Evolutionary conservation across 2,797 vertebrate genomes (phyloP), one percentile per base, ranked within the genome.

Genomic region (Spea hammondii): DNA sequence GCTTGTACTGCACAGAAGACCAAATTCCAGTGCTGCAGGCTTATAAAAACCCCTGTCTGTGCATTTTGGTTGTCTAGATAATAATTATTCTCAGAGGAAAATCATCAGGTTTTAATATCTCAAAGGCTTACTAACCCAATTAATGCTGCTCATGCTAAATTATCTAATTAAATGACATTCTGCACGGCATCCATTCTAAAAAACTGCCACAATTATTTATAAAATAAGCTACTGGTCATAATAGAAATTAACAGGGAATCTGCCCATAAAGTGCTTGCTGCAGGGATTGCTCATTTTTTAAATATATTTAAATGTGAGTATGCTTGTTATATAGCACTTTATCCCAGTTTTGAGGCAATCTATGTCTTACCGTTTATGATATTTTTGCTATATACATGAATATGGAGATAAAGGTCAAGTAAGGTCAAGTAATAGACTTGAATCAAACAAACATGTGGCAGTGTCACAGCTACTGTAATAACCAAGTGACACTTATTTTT

Each of bases 51-150:
- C 65, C 12, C 67, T 80, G 49, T 79, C 17, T 55, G 59, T 75
- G 72, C 67, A 75, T 70, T 80, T 80, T 70, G 75, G 78, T 70
- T 80, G 72, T 80, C 66, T 76, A 66, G 57, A 82, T 82, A 65
- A 74, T 78, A 82, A 82, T 82, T 74, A 78, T 82, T 70, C 80
- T 78, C 70, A 75, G 74, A 82, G 74, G 79, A 49, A 77, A 82
- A 73, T 70, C 62, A 51, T 82, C 74, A 65, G 70, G 75, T 77
- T 82, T 82, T 82, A 82, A 82, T 82, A 82, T 82, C 80, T 82
- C 80, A 82, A 78, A 82, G 80, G 75, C 80, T 73, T 82, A 77
- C 75, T 82, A 82, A 82, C 75, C 80, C 75, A 78, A 77, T 82
- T 82, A 82, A 82, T 82, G 70, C 70, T 64, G 70, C 75, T 78